These are phyloP conservation scores for Hydraecia micacea DNA, from an alignment of 2,888 invertebrate species.

Conservation along the genomic window DNA sequence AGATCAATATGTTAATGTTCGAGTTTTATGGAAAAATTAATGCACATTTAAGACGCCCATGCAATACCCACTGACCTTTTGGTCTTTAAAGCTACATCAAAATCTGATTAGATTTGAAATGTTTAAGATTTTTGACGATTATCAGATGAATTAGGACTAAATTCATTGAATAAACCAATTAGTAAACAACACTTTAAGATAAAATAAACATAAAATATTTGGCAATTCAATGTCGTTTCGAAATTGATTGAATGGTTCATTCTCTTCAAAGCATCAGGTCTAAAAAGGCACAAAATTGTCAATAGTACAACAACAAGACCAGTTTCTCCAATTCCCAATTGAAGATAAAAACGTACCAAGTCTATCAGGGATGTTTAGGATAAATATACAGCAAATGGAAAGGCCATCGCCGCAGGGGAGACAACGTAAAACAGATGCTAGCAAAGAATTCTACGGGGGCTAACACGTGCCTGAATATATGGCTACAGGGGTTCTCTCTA, in stretches of 20 bases:
- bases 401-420: conserved; percentile 67
- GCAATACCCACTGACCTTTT: neutral
- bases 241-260: neutral
- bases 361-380: conserved; percentile 50
- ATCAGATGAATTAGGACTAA: neutral
- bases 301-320: conserved; percentile 21
- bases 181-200: neutral
- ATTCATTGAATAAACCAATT: neutral
- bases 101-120: neutral
- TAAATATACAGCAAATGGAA: conserved; percentile 60
- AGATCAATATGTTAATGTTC: neutral
- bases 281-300: conserved; percentile 15
- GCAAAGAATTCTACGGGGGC: conserved; percentile 58
- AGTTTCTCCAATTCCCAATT: conserved; percentile 34
- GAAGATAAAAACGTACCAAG: conserved; percentile 37
- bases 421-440: conserved; percentile 67
- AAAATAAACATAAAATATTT: neutral
- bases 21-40: neutral
- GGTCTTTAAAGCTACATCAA: neutral
- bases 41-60: too few species aligned
- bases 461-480: conserved; percentile 48
- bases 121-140: neutral
- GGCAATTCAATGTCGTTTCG: neutral
- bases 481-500: conserved; percentile 37
- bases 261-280: neutral